A percentile compares a stretch with the other conserved stretches of the same genome.
Evolutionary conservation across 2,113 vertebrate genomes (phyloP).

Genomic region (Tetrao urogallus): DNA sequence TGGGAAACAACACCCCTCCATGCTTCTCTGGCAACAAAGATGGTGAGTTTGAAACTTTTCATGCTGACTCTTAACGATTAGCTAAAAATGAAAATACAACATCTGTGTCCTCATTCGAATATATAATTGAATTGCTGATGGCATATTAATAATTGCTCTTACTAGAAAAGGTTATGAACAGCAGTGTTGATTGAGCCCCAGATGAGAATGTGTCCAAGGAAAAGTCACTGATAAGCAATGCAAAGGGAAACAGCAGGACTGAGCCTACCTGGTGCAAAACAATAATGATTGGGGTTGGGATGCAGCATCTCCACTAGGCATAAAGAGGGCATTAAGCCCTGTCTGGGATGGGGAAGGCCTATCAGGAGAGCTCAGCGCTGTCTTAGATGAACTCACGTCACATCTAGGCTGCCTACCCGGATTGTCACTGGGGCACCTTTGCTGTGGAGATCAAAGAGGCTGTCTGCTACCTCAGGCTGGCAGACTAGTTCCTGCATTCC

Average conservation of each 20-base stretch:
- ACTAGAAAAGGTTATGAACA: not conserved
- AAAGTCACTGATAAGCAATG: not conserved
- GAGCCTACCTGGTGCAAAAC: not conserved
- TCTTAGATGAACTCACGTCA: not conserved
- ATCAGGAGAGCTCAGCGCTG: not conserved
- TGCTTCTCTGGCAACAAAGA: not conserved
- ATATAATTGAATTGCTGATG: not conserved
- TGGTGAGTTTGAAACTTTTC: constrained; percentile 5
- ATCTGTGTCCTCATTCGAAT: not conserved
- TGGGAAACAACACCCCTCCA: not conserved
- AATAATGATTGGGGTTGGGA: not conserved
- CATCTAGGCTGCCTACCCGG: not conserved
- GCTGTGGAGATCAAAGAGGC: not conserved
- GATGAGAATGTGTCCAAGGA: not conserved
- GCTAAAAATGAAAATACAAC: constrained; percentile 3
- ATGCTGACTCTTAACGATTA: not conserved
- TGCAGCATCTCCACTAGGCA: not conserved
- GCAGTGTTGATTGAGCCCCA: not conserved
- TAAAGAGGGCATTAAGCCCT: not conserved
- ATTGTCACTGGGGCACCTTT: not conserved
- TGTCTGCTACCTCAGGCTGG: not conserved
- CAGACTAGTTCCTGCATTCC: not conserved
- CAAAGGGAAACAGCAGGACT: not conserved
- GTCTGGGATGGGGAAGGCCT: not conserved
- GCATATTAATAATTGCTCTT: not conserved